phyloP scores from a whole-genome alignment of 1,140 invertebrate species.

The Acromyrmex heyeri region DNA sequence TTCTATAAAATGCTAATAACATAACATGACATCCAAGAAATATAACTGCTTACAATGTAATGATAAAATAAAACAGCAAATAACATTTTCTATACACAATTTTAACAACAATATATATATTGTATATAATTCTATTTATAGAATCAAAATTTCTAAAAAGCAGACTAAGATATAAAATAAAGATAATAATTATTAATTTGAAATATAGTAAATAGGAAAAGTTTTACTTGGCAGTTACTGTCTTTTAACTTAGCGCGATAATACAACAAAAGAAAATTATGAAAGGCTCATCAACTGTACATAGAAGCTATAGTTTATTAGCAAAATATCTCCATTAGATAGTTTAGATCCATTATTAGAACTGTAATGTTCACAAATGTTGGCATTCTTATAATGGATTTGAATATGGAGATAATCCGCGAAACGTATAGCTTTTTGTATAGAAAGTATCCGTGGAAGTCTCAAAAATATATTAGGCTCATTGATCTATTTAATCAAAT shows the following conservation, averaged over 20 bases:
- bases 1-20: slow-evolving; percentile 28
- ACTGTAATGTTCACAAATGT: too few relatives aligned
- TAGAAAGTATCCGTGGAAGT: too few relatives aligned
- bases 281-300: neutral
- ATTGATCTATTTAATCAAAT: neutral
- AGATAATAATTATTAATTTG: slow-evolving; percentile 14
- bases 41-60: neutral
- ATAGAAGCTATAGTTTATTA: too few relatives aligned
- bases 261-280: slow-evolving; percentile 10
- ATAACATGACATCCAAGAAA: neutral
- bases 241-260: slow-evolving; percentile 10
- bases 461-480: too few relatives aligned
- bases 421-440: too few relatives aligned
- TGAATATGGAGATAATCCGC: too few relatives aligned
- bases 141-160: slow-evolving; percentile 2
- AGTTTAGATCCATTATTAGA: too few relatives aligned
- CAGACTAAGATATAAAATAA: neutral
- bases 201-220: slow-evolving; percentile 14
- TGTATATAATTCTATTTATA: neutral
- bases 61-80: slow-evolving; percentile 2
- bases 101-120: slow-evolving; percentile 27
- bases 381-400: too few relatives aligned
- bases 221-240: slow-evolving; percentile 47
- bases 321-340: too few relatives aligned
- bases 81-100: neutral